phyloP scores from a whole-genome alignment of 92 coral and sea anemone genomes.

The Palythoa caribaeorum region DNA sequence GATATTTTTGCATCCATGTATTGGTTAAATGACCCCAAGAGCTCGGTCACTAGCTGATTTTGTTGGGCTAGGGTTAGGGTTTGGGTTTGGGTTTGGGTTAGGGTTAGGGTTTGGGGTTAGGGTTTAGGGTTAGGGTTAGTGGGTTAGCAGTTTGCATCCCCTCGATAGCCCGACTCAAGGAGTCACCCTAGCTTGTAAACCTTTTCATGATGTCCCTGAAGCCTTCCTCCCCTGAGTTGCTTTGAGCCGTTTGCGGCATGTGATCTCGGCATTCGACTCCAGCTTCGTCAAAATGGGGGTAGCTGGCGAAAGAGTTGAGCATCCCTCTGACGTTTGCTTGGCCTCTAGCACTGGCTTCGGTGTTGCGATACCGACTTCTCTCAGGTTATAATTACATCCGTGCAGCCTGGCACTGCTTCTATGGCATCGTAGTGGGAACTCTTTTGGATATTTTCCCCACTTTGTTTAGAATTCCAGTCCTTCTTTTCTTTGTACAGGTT shows the following conservation, averaged over 20 bases:
- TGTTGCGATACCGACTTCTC: conserved; percentile 52
- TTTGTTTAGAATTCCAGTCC: conserved; percentile 33
- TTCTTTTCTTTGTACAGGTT: conserved; percentile 58
- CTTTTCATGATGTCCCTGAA: conserved; percentile 63
- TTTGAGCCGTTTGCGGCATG: background rate
- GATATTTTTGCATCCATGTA: conserved; percentile 47
- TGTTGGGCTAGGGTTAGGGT: too few species aligned
- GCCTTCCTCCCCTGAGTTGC: conserved; percentile 55
- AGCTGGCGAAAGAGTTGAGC: conserved; percentile 40
- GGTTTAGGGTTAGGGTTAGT: too few species aligned
- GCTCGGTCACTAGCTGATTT: background rate
- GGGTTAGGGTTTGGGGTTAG: too few species aligned
- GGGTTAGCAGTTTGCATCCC: too few species aligned
- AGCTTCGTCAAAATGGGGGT: background rate
- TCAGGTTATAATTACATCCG: conserved; percentile 64
- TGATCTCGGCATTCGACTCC: background rate
- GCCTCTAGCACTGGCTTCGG: background rate
- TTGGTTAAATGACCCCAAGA: conserved; percentile 55
- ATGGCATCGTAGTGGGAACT: conserved; percentile 62
- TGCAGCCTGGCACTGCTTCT: conserved; percentile 49
- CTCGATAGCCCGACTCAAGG: background rate
- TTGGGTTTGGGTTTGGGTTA: too few species aligned
- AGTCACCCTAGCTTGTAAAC: conserved; percentile 60
- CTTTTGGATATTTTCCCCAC: conserved; percentile 2
- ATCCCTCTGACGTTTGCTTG: conserved; percentile 39